Evolutionary conservation across 2,113 vertebrate species (phyloP).

Genomic region (Notiomystis cincta): DNA sequence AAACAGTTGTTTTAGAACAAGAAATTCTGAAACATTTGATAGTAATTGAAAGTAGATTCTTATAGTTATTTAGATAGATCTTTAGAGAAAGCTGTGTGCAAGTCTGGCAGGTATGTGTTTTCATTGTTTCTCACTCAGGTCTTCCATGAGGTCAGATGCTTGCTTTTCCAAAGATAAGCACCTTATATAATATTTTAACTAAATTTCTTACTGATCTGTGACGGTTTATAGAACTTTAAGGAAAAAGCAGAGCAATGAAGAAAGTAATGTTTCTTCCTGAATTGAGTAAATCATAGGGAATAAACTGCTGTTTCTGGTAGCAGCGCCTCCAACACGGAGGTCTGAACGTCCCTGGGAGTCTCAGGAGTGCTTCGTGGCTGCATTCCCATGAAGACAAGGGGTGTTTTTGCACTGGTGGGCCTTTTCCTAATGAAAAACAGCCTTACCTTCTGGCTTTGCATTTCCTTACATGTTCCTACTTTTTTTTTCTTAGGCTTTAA

Average conservation of each 20-base stretch:
- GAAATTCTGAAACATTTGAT: background rate
- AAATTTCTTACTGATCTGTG: background rate
- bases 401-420: background rate
- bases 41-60: background rate
- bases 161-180: background rate
- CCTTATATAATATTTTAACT: background rate
- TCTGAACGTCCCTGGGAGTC: background rate
- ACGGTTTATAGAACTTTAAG: background rate
- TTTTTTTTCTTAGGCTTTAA: background rate
- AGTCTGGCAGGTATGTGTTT: background rate
- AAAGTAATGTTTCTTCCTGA: background rate
- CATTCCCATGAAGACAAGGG: background rate
- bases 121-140: background rate
- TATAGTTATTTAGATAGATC: background rate
- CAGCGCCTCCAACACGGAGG: fast-evolving
- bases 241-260: background rate
- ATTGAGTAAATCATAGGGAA: background rate
- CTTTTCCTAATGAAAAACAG: background rate
- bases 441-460: background rate
- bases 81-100: background rate
- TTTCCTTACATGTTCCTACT: background rate
- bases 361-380: background rate
- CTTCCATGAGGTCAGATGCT: background rate
- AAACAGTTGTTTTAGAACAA: background rate
- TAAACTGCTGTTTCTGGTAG: background rate